phyloP scores from a whole-genome alignment of 2,888 invertebrate genomes.

The Drosophila helvetica region DNA sequence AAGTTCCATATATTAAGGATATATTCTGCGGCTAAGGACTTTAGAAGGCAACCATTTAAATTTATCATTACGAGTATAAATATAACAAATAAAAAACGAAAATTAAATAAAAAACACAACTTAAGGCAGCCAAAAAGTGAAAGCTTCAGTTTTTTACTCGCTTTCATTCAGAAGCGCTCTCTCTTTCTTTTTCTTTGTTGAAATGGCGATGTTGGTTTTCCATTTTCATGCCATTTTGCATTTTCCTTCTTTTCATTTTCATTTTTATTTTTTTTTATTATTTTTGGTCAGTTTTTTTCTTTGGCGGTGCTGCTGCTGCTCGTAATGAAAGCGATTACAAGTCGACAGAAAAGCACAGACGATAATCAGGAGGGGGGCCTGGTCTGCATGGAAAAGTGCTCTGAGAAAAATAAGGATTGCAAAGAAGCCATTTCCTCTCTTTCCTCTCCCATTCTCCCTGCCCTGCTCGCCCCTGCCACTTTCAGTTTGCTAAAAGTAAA shows the following conservation, averaged over 20 bases:
- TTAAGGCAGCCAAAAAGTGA: conserved; percentile 23
- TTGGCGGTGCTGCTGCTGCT: conserved; percentile 4
- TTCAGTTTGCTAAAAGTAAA: conserved; percentile 59
- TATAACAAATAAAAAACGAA: conserved; percentile 1
- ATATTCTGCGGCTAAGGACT: background rate
- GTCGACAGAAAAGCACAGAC: conserved; percentile 50
- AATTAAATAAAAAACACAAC: background rate
- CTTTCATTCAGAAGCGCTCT: background rate
- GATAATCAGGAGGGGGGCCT: conserved; percentile 58
- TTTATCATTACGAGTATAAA: conserved; percentile 19
- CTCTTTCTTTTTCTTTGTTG: conserved; percentile 15
- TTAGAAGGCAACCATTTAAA: conserved; percentile 8
- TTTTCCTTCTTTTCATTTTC: conserved; percentile 10
- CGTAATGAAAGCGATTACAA: conserved; percentile 60
- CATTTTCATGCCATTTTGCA: conserved; percentile 43
- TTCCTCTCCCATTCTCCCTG: background rate
- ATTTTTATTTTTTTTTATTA: conserved; percentile 20
- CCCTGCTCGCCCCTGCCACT: background rate
- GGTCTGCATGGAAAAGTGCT: background rate
- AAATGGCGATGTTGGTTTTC: conserved; percentile 43
- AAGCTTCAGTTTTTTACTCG: conserved; percentile 14
- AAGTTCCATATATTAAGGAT: conserved; percentile 4
- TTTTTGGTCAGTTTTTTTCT: conserved; percentile 39
- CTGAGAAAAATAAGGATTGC: background rate
- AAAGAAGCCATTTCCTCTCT: conserved; percentile 42